Evolutionary conservation across 2,888 invertebrate genomes (phyloP).

Genomic region (Lasioglossum figueresi): DNA sequence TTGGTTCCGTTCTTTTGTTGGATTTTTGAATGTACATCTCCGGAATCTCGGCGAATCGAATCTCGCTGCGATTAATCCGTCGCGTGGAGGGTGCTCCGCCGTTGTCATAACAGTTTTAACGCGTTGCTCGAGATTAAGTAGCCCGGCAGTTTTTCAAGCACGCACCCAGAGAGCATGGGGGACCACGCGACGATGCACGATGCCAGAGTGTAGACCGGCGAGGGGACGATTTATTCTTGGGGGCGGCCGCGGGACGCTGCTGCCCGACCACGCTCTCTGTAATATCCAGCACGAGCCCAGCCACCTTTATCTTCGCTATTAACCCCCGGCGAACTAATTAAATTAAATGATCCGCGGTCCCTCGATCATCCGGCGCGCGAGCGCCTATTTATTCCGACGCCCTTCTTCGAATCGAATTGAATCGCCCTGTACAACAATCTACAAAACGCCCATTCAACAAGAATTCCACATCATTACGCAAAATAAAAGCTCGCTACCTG

Average conservation of each 20-base stretch:
- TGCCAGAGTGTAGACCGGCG: constrained; percentile 7
- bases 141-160: constrained; percentile 49
- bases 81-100: not conserved
- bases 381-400: constrained; percentile 77
- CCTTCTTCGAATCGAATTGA: constrained; percentile 63
- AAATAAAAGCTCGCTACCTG: too few relatives aligned
- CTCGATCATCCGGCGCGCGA: constrained; percentile 80
- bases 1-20: not conserved
- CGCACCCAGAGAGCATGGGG: not conserved
- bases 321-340: constrained; percentile 82
- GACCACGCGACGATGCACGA: constrained; percentile 21
- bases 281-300: constrained; percentile 73
- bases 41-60: not conserved
- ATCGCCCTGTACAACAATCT: constrained; percentile 24
- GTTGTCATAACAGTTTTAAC: constrained; percentile 26
- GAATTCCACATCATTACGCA: not conserved
- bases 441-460: not conserved
- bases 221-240: constrained; percentile 67
- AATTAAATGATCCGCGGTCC: constrained; percentile 83
- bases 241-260: constrained; percentile 32
- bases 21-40: not conserved
- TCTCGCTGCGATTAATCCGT: not conserved
- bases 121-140: constrained; percentile 39
- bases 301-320: constrained; percentile 82
- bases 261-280: constrained; percentile 66